Base-by-base conservation (phyloP, 2,113 vertebrate species). In the Ibidorhyncha struthersii region DNA sequence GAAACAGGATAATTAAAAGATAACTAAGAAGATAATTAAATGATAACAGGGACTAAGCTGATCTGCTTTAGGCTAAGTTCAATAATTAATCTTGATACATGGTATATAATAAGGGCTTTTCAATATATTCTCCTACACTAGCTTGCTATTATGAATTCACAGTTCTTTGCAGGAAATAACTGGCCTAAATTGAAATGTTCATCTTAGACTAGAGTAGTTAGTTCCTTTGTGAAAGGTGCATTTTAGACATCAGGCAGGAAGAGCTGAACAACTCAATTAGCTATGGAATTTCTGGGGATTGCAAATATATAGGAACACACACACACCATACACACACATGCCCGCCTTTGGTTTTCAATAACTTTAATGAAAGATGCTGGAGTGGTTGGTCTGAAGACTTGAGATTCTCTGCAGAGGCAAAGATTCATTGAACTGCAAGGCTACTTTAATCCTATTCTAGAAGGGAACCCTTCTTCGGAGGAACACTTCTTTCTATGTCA, bases 11-110 rank as follows among this genome's bases (percentile, higher is more conserved):
- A 94, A 94, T 96, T 96, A 95, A 96, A 97, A 97, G 66, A 97
- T 94, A 96, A 96, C 81, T 89, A 79, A 62, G 58, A 95, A 96
- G 94, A 96, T 95, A 97, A 97, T 97, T 96, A 97, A 97, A 96
- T 81, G 81, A 93, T 96, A 97, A 80, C 50, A 91, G 72, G 87
- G 67, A 73, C 55, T 96, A 97, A 96, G 77, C 74, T 87, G 88
- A 72, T 91, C 67, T 93, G 61, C 86, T 91, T 80, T 80, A 93
- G 93, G 89, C 84, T 97, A 96, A 97, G 34, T 96, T 77, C 58
- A 90, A 90, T 96, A 95, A 97, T 97, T 92, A 96, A 97, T 94
- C 88, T 91, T 94, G 72, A 96, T 96, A 89, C 47, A 67, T 41
- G 14, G 25, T 79, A 61, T 85, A 65, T 74, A 94, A 83, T 89